A percentile compares a stretch with the other conserved stretches of the same genome.
These are phyloP conservation scores for Heliconius congener DNA, from an alignment of 1,140 invertebrate species.

Conservation along the genomic window DNA sequence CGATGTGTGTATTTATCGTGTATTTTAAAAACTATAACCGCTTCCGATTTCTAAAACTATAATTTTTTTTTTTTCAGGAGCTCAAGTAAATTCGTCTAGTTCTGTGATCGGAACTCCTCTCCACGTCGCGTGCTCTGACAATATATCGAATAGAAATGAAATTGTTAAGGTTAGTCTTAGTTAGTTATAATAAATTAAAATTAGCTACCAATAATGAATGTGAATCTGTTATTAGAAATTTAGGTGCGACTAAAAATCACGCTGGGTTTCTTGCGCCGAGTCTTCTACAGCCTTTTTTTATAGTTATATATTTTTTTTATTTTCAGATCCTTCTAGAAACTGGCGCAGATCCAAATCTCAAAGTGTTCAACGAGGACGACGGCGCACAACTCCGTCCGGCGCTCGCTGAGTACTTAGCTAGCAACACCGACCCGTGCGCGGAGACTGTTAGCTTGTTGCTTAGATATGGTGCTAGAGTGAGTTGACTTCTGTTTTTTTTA, in stretches of 20 bases:
- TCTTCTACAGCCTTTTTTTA: too few species aligned
- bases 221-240: too few species aligned
- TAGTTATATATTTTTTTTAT: background rate
- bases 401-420: constrained; percentile 91
- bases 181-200: too few species aligned
- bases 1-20: too few species aligned
- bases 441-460: constrained; percentile 88
- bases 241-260: too few species aligned
- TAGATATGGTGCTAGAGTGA: constrained; percentile 89
- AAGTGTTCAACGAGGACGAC: constrained; percentile 87
- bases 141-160: constrained; percentile 87
- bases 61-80: constrained; percentile 79
- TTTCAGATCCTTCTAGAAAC: constrained; percentile 85
- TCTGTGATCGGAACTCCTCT: constrained; percentile 92
- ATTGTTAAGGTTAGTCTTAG: constrained; percentile 79
- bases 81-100: constrained; percentile 90
- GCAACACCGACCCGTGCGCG: constrained; percentile 86
- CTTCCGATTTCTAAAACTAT: too few species aligned
- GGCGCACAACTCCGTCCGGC: constrained; percentile 86
- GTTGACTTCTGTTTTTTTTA: background rate
- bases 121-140: constrained; percentile 93
- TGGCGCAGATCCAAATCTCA: constrained; percentile 90
- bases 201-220: too few species aligned
- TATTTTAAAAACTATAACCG: too few species aligned
- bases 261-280: too few species aligned